Percentiles rank a stretch among this genome's conserved stretches.
These are phyloP conservation scores for Basileuterus tristriatus DNA, from an alignment of 2,797 vertebrate genomes.

Conservation along the genomic window DNA sequence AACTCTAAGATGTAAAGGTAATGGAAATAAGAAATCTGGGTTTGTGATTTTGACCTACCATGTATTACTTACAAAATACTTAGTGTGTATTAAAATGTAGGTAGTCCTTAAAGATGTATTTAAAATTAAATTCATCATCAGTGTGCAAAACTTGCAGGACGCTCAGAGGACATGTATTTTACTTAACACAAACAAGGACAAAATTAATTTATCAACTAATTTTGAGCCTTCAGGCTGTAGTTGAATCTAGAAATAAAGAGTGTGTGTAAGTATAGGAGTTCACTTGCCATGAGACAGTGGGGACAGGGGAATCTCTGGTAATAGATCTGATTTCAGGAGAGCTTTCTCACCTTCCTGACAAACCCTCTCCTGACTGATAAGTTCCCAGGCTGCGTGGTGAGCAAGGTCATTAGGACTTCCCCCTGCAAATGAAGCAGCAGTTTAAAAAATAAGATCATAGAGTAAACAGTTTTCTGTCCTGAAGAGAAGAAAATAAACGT, in stretches of 20 bases:
- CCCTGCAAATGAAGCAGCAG: conserved; percentile 8
- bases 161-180: neutral
- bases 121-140: neutral
- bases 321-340: neutral
- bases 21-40: neutral
- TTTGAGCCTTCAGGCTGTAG: neutral
- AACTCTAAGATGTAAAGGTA: neutral
- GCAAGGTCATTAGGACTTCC: conserved; percentile 44
- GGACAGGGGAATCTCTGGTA: neutral
- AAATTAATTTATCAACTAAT: neutral
- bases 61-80: neutral
- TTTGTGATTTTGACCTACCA: neutral
- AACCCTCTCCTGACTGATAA: conserved; percentile 32
- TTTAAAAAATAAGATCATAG: conserved; percentile 37
- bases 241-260: neutral
- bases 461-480: conserved; percentile 41
- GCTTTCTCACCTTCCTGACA: conserved; percentile 38
- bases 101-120: neutral
- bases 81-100: neutral
- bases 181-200: neutral
- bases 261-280: neutral
- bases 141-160: neutral
- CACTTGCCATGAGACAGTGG: neutral
- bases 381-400: neutral
- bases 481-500: conserved; percentile 62